Base-by-base conservation (phyloP, 2,888 invertebrate genomes). In the Leptarthrus brevirostris region DNA sequence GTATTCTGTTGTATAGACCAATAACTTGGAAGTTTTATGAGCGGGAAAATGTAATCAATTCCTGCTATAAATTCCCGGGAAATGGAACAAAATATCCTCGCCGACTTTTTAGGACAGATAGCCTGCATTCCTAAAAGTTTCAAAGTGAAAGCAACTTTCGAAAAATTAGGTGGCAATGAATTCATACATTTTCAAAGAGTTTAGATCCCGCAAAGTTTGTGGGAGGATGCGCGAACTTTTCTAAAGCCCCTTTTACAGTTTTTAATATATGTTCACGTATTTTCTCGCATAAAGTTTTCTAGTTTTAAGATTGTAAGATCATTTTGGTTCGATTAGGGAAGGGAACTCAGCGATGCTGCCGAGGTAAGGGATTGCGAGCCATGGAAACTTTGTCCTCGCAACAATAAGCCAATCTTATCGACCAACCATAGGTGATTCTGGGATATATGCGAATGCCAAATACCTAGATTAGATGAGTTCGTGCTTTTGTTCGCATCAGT, bases 1-100 rank as follows among this genome's bases (percentile, higher is more conserved):
- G 64, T 47, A 36, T 26, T 14, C 16, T 22, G 64, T 47, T 66
- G 26, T 47, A 47, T 44, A 44, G 34, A 18, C 26, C 47, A 47
- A 66, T 66, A 66, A 66, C 47, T 66, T 14, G 22, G 14, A 16
- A 16, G 47, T 66, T 47, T 47, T 47, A 66, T 66, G 64, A 47
- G 61, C 24, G 18, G 47, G 47, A 24, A 47, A 66, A 66, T 66
- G 24, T 66, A 47, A 66, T 66, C 64, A 66, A 66, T 66, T 66
- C 26, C 3, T 66, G 47, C 24, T 16, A 66, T 66, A 66, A 66
- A 47, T 66, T 66, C 47, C 64, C 47, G 12, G 24, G 26, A 22
- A 66, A 10, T 22, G 47, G 24, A 20, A 26, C n/a, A 22, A 22
- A 22, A 16, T 20, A 52, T 18, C 6, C 14, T 52, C 20, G 14